A percentile compares a stretch with the other conserved stretches of the same genome.
Evolutionary conservation across 2,888 invertebrate genomes (phyloP).

Genomic region (Mechanitis mazaeus): DNA sequence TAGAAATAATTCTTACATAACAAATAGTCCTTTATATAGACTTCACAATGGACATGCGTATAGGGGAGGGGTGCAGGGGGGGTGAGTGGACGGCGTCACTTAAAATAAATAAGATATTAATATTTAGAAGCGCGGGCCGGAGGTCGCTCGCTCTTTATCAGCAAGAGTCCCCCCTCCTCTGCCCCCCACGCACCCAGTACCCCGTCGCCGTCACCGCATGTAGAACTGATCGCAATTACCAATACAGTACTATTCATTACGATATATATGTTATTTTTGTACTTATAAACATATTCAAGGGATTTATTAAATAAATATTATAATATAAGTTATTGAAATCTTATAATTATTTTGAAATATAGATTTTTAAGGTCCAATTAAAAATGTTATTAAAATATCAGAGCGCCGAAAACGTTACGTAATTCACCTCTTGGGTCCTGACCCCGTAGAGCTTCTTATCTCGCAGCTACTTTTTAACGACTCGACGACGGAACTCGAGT

Average conservation of each 20-base stretch:
- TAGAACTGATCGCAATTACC: constrained; percentile 9
- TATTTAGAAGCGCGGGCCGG: constrained; percentile 38
- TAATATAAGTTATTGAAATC: too few species aligned
- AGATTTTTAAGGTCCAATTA: not conserved
- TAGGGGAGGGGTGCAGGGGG: constrained; percentile 7
- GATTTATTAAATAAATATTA: too few species aligned
- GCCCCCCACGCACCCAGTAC: constrained; percentile 11
- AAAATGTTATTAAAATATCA: constrained; percentile 1
- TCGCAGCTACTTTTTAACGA: constrained; percentile 22
- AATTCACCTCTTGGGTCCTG: constrained; percentile 22
- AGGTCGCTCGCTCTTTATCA: constrained; percentile 35
- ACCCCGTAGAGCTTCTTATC: constrained; percentile 17
- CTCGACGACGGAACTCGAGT: constrained; percentile 13
- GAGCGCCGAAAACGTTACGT: constrained; percentile 17
- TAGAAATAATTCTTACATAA: too few species aligned
- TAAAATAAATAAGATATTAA: constrained; percentile 39
- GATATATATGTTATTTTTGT: too few species aligned
- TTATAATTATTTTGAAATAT: not conserved
- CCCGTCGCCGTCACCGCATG: constrained; percentile 15
- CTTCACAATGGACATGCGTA: not conserved
- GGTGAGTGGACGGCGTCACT: constrained; percentile 22
- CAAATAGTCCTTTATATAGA: not conserved
- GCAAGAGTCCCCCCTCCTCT: constrained; percentile 16
- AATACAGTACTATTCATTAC: constrained; percentile 2
- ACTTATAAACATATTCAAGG: too few species aligned